Conservation (phyloP, 2,797 vertebrate species). For the Platalea minor region DNA sequence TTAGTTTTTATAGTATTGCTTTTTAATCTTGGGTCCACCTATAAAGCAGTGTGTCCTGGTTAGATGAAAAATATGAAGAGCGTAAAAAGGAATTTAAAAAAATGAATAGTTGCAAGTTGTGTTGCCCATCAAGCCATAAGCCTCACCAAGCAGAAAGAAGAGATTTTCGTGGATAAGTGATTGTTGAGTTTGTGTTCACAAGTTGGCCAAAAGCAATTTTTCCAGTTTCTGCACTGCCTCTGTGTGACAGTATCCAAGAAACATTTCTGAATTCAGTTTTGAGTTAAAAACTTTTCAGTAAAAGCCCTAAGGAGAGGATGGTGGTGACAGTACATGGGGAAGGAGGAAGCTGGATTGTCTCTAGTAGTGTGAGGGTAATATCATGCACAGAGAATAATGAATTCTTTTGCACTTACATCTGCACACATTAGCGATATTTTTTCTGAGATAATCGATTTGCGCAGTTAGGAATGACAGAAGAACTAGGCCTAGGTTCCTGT, state of each 20-base stretch:
- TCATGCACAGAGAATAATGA: not conserved
- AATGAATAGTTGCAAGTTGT: not conserved
- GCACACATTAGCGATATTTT: not conserved
- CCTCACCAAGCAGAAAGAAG: not conserved
- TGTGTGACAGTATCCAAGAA: not conserved
- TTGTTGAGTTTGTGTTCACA: not conserved
- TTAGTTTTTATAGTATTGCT: not conserved
- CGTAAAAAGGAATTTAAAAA: not conserved
- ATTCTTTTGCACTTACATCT: constrained; percentile 27
- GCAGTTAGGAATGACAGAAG: not conserved
- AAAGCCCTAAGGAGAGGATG: not conserved
- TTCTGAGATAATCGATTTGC: not conserved
- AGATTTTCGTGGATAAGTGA: not conserved
- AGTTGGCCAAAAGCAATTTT: not conserved
- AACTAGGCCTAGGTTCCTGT: not conserved
- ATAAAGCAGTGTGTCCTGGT: not conserved
- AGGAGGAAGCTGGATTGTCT: not conserved
- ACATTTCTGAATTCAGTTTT: not conserved
- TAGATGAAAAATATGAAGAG: not conserved
- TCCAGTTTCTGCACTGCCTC: not conserved
- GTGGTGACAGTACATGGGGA: not conserved
- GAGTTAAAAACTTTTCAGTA: not conserved
- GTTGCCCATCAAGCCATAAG: not conserved
- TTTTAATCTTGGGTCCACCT: not conserved
- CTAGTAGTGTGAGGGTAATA: not conserved